phyloP scores from a whole-genome alignment of 2,113 vertebrate genomes.

The Ochotona curzoniae region DNA sequence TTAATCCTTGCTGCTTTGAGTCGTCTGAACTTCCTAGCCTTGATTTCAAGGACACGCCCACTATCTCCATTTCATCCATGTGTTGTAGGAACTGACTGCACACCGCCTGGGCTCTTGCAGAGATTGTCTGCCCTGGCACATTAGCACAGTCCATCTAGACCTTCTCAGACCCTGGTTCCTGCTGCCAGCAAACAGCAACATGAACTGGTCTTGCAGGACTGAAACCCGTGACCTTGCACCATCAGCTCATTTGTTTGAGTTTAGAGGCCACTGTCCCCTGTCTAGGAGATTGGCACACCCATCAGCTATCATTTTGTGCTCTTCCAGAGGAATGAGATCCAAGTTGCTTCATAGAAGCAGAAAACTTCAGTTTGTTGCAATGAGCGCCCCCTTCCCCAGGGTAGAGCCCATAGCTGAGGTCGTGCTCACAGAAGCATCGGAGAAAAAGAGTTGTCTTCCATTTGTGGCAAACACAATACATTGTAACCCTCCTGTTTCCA shows the following conservation, averaged over 20 bases:
- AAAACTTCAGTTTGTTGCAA: not conserved
- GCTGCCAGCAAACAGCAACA: not conserved
- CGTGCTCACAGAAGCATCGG: not conserved
- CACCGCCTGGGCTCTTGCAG: not conserved
- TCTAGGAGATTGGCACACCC: not conserved
- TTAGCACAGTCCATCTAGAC: not conserved
- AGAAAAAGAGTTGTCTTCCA: not conserved
- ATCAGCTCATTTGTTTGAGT: not conserved
- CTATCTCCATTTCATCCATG: not conserved
- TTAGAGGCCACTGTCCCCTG: not conserved
- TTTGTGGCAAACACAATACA: not conserved
- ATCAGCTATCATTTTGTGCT: not conserved
- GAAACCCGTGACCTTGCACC: not conserved
- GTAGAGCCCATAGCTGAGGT: not conserved
- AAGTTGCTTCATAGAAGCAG: not conserved
- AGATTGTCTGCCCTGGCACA: not conserved
- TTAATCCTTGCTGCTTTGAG: not conserved
- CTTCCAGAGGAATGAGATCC: not conserved
- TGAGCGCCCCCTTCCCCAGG: not conserved
- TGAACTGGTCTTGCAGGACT: not conserved
- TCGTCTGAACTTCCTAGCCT: not conserved
- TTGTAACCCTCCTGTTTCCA: not conserved
- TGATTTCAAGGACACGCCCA: not conserved
- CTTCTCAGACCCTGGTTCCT: too few species aligned
- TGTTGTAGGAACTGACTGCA: not conserved